phyloP scores from a whole-genome alignment of 2,113 vertebrate genomes.

The Merops nubicus region DNA sequence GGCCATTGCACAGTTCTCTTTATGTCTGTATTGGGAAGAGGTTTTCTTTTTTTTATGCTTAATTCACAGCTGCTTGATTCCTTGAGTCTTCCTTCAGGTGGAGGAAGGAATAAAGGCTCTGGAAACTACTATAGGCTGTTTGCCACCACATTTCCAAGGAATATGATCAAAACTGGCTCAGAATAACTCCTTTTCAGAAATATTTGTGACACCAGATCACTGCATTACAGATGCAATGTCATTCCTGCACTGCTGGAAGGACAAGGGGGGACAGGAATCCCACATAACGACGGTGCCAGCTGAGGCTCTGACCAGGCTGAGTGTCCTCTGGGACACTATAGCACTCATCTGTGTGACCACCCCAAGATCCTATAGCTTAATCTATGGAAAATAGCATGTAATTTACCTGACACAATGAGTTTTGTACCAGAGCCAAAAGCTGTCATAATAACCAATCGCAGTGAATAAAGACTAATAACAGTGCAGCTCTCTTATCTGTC shows the following conservation, averaged over 20 bases:
- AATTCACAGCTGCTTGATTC: not conserved
- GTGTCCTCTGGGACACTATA: not conserved
- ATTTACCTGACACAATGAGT: constrained; percentile 46
- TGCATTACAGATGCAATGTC: not conserved
- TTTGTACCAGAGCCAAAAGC: constrained; percentile 37
- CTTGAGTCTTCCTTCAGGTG: not conserved
- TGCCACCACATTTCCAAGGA: not conserved
- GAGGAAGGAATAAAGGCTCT: not conserved
- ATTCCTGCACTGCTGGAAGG: not conserved
- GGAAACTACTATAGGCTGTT: not conserved
- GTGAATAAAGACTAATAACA: not conserved
- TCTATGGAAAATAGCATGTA: not conserved
- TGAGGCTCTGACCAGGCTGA: not conserved
- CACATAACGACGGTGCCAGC: fast-evolving
- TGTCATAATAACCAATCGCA: not conserved
- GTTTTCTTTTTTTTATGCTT: not conserved
- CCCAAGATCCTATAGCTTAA: not conserved
- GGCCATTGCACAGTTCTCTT: not conserved
- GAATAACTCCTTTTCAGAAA: not conserved
- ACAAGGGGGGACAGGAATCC: not conserved
- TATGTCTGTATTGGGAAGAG: not conserved
- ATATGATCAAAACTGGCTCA: not conserved
- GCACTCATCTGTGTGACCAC: not conserved
- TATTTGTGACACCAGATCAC: not conserved
- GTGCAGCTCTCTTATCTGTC: not conserved